Evolutionary conservation across 2,113 vertebrate genomes (phyloP), one percentile per base, ranked within the genome.

Genomic region (Harpagus bidentatus): DNA sequence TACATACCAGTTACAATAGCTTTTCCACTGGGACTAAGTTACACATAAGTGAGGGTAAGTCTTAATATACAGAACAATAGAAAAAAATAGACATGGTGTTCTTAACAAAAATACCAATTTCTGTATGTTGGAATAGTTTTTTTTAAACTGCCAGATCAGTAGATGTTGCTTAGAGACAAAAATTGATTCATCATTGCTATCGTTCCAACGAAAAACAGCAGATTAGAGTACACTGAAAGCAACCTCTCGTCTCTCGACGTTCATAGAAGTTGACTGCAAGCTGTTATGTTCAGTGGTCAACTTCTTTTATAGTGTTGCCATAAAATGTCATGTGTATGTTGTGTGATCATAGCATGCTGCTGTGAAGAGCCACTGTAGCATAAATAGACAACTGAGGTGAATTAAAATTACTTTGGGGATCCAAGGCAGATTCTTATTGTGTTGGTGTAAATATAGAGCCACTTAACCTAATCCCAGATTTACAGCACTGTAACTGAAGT

Each of bases 241-340:
- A 88, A 22, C 16, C 3, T 61, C 13, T 86, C 31, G 28, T 55
- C 26, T 56, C 31, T 52, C 0, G 0, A 23, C 0, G 0, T 40
- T 79, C 40, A n/a, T 5, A 79, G 71, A 80, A 77, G 32, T 65
- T 70, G 52, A 45, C 66, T 53, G 36, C 48, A 70, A 61, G 66
- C 43, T 73, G 23, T 50, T 67, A 16, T 4, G 11, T 59, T 86
- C 72, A 40, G 29, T 9, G n/a, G 40, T 63, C 80, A 83, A 0
- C 32, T 66, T 69, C 79, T 82, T 69, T 42, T 59, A 32, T 32
- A 55, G 53, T 2, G 1, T 10, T 86, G 34, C 43, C 56, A 55
- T 63, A 82, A 84, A 66, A 47, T 26, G 34, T 55, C 56, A 43
- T 9, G 20, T 74, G 25, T 22, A 25, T 13, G 23, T 81, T 72